Conservation (phyloP, 2,888 invertebrate genomes). For the Rotaria socialis region DNA sequence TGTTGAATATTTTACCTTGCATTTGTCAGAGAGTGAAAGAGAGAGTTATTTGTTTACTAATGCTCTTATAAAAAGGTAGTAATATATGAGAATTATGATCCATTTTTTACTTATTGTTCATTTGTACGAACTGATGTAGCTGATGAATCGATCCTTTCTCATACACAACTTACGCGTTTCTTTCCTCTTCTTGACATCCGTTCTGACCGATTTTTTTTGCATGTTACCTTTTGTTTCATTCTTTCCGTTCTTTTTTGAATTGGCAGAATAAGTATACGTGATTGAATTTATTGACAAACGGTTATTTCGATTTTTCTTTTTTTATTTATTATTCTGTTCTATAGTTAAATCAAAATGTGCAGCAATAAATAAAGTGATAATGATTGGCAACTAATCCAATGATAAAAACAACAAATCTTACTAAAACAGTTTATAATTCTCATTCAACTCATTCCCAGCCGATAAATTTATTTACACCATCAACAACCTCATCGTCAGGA, state of each 20-base stretch:
- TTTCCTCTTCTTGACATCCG: background rate
- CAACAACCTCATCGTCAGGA: background rate
- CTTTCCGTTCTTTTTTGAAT: background rate
- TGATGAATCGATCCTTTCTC: background rate
- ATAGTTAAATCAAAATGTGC: background rate
- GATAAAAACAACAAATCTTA: conserved; percentile 11
- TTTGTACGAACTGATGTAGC: background rate
- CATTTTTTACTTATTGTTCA: background rate
- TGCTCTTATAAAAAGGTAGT: background rate
- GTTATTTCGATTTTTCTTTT: background rate
- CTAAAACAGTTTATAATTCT: background rate
- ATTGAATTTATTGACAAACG: background rate
- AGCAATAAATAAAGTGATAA: background rate
- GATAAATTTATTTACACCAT: background rate
- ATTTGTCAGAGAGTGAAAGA: background rate
- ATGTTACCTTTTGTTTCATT: background rate
- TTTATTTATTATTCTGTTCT: background rate
- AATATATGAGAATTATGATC: background rate
- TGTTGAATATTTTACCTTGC: background rate
- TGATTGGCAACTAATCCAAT: background rate
- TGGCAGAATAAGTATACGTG: background rate
- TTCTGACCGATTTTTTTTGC: background rate
- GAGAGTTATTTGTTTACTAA: background rate
- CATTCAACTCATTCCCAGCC: background rate
- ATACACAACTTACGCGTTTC: background rate